A percentile compares a stretch with the other conserved stretches of the same genome.
Evolutionary conservation across 2,888 invertebrate species (phyloP).

Genomic region (Branchellion lobata): DNA sequence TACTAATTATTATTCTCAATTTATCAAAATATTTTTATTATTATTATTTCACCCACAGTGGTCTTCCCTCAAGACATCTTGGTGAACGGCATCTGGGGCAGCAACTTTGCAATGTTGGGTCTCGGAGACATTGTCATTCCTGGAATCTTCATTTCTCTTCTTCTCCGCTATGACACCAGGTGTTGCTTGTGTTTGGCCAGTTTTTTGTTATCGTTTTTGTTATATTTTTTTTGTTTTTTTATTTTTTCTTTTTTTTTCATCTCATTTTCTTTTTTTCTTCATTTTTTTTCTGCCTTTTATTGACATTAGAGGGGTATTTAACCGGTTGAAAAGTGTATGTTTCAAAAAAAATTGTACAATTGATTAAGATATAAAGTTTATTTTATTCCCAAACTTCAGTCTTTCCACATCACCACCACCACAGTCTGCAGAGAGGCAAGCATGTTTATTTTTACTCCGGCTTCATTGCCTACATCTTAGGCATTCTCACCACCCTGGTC

Average conservation of each 20-base stretch:
- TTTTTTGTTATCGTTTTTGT: too few species aligned
- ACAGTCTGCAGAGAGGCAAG: slow-evolving; percentile 57
- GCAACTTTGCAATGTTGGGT: slow-evolving; percentile 97
- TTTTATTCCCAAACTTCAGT: too few species aligned
- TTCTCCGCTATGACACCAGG: slow-evolving; percentile 88
- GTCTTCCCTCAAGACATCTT: slow-evolving; percentile 97
- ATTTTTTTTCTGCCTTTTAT: too few species aligned
- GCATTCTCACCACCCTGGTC: slow-evolving; percentile 86
- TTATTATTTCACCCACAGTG: slow-evolving; percentile 73
- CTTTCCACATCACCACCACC: neutral
- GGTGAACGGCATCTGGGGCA: slow-evolving; percentile 78
- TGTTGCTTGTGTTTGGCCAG: slow-evolving; percentile 56
- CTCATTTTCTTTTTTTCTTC: too few species aligned
- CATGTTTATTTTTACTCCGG: slow-evolving; percentile 76
- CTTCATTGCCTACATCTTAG: slow-evolving; percentile 87
- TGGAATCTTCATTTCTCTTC: slow-evolving; percentile 94
- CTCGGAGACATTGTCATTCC: slow-evolving; percentile 98
- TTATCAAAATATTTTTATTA: too few species aligned
- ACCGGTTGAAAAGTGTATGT: too few species aligned
- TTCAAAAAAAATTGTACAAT: too few species aligned
- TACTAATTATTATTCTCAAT: too few species aligned
- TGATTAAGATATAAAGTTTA: too few species aligned
- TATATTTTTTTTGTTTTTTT: too few species aligned
- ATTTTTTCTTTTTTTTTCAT: too few species aligned
- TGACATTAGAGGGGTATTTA: too few species aligned